A percentile compares a stretch with the other conserved stretches of the same genome.
Conservation (phyloP, 2,888 invertebrate genomes). For the Gibbula magus region DNA sequence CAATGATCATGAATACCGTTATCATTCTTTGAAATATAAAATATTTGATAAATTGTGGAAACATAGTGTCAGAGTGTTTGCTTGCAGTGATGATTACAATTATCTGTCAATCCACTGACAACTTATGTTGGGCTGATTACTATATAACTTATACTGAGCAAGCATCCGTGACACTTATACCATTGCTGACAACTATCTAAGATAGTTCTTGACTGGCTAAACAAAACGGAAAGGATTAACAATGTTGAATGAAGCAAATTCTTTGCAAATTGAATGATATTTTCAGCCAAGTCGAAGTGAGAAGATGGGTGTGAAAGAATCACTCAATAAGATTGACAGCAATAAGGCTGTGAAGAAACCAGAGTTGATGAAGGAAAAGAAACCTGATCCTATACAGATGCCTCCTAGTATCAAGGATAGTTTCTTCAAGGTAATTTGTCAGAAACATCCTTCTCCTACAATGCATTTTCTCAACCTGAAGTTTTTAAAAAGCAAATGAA, state of each 20-base stretch:
- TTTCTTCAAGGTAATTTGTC: constrained; percentile 45
- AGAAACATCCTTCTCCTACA: no score
- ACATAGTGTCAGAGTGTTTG: no score
- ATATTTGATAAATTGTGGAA: no score
- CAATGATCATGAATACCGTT: no score
- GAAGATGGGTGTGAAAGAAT: constrained; percentile 61
- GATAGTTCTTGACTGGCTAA: background rate
- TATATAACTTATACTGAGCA: no score
- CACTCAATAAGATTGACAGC: constrained; percentile 54
- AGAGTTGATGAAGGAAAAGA: constrained; percentile 41
- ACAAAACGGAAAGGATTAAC: background rate
- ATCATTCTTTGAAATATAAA: no score
- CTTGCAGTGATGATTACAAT: constrained; percentile 24
- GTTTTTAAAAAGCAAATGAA: no score
- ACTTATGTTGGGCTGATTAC: constrained; percentile 19
- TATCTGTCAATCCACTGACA: constrained; percentile 29
- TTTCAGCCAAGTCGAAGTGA: constrained; percentile 54
- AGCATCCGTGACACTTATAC: no score
- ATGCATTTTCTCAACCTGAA: no score
- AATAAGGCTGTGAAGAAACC: constrained; percentile 63
- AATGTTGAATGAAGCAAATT: background rate
- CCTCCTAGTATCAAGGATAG: constrained; percentile 72
- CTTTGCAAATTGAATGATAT: background rate
- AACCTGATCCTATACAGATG: constrained; percentile 71
- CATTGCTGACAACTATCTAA: no score